Percentiles rank a stretch among this genome's conserved stretches.
phyloP scores from a whole-genome alignment of 2,797 vertebrate genomes.

The Prionace glauca region DNA sequence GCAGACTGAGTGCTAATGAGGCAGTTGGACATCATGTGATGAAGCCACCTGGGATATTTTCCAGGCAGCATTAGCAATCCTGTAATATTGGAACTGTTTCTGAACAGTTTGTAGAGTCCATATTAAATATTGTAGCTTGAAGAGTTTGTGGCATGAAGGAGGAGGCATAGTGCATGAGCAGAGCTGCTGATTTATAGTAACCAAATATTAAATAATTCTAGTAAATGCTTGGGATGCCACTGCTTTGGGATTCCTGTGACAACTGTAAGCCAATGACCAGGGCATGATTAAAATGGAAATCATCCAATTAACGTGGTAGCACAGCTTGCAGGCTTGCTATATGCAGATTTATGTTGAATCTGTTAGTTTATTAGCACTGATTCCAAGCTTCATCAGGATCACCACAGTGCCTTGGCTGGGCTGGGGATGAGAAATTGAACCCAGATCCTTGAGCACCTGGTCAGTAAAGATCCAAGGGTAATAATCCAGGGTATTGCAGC shows the following conservation, averaged over 20 bases:
- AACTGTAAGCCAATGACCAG: not conserved
- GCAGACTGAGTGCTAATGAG: not conserved
- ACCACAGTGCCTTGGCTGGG: not conserved
- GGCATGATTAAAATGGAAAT: not conserved
- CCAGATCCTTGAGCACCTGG: not conserved
- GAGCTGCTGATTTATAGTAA: not conserved
- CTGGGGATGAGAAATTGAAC: not conserved
- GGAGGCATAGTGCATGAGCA: not conserved
- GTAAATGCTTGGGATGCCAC: not conserved
- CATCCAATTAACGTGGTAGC: not conserved
- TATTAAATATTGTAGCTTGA: not conserved
- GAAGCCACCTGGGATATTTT: not conserved
- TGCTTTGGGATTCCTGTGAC: not conserved
- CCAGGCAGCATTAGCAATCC: not conserved
- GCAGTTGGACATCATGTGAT: not conserved
- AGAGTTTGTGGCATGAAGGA: not conserved
- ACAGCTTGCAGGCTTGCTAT: not conserved
- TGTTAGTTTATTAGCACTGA: not conserved
- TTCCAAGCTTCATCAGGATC: not conserved
- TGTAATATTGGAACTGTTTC: not conserved
- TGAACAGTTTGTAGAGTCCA: not conserved
- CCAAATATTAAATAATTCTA: not conserved
- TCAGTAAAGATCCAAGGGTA: not conserved
- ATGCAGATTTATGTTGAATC: not conserved
- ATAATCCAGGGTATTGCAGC: not conserved